Percentiles rank a stretch among this genome's conserved stretches.
Conservation (phyloP, 1,140 invertebrate genomes). For the roundworm (Caenorhabditis elegans) region DNA sequence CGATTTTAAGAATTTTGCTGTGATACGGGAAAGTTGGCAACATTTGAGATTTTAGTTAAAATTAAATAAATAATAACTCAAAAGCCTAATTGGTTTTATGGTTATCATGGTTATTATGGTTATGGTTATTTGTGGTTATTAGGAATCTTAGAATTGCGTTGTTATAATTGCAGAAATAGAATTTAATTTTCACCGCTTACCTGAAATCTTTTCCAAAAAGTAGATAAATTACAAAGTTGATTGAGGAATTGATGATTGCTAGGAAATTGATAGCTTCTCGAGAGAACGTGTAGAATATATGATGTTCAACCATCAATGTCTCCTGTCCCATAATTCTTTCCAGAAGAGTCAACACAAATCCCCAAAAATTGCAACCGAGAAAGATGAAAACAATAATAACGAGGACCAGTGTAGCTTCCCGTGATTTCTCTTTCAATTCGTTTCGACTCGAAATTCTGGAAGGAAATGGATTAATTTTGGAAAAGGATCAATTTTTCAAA, state of each 20-base stretch:
- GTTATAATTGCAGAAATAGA: too few species aligned
- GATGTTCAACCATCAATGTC: conserved; percentile 42
- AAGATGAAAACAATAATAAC: conserved; percentile 90
- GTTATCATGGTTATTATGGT: too few species aligned
- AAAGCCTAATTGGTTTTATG: too few species aligned
- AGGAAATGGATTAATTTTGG: not conserved
- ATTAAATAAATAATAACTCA: too few species aligned
- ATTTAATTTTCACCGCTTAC: too few species aligned
- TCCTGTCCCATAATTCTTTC: conserved; percentile 71
- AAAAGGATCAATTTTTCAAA: not conserved
- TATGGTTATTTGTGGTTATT: too few species aligned
- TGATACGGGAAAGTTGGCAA: too few species aligned
- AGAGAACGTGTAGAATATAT: conserved; percentile 57
- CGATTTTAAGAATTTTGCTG: too few species aligned
- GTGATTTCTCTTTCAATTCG: conserved; percentile 52
- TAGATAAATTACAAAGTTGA: conserved; percentile 95
- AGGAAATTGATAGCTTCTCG: conserved; percentile 77
- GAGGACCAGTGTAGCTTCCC: conserved; percentile 78
- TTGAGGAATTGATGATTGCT: conserved; percentile 91
- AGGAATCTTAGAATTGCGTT: too few species aligned
- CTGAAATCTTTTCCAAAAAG: conserved; percentile 95
- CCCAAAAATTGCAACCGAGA: conserved; percentile 85
- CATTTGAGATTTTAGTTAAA: too few species aligned
- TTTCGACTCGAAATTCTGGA: conserved; percentile 44
- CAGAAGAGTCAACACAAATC: conserved; percentile 83